These are phyloP conservation scores for Drosophila serrata DNA, from an alignment of 1,140 invertebrate species.

Conservation along the genomic window DNA sequence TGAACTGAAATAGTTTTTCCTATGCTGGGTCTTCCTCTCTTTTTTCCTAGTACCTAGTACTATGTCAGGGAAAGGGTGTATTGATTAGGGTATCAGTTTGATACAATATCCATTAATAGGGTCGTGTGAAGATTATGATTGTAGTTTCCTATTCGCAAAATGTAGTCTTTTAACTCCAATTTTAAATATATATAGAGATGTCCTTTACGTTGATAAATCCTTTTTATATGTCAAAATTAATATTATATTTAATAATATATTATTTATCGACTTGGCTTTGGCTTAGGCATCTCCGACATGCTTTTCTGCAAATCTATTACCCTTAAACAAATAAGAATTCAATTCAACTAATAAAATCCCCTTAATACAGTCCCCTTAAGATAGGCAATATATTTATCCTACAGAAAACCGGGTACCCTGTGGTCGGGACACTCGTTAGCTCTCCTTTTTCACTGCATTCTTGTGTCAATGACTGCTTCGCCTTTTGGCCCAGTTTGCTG, in stretches of 20 bases:
- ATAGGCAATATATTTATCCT: neutral
- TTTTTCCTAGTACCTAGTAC: neutral
- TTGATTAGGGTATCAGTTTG: neutral
- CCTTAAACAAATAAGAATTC: neutral
- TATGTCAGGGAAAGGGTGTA: neutral
- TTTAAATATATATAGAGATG: neutral
- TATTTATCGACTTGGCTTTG: too few relatives aligned
- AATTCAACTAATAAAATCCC: neutral
- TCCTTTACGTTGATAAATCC: neutral
- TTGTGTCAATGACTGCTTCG: slow-evolving; percentile 78
- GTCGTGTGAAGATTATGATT: too few relatives aligned
- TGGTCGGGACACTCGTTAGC: neutral
- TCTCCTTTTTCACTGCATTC: slow-evolving; percentile 26
- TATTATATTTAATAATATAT: neutral
- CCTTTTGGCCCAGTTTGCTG: slow-evolving; percentile 75
- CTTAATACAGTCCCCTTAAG: neutral
- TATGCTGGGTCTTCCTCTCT: slow-evolving; percentile 1
- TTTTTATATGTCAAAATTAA: neutral
- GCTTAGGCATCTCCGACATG: too few relatives aligned
- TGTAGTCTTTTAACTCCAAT: neutral
- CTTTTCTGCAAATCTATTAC: too few relatives aligned
- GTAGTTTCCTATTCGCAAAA: too few relatives aligned
- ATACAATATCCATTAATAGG: too few relatives aligned
- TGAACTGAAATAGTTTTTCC: slow-evolving; percentile 43
- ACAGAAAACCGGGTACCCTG: neutral